phyloP scores from a whole-genome alignment of 2,797 vertebrate genomes.

The Distichodus sexfasciatus region DNA sequence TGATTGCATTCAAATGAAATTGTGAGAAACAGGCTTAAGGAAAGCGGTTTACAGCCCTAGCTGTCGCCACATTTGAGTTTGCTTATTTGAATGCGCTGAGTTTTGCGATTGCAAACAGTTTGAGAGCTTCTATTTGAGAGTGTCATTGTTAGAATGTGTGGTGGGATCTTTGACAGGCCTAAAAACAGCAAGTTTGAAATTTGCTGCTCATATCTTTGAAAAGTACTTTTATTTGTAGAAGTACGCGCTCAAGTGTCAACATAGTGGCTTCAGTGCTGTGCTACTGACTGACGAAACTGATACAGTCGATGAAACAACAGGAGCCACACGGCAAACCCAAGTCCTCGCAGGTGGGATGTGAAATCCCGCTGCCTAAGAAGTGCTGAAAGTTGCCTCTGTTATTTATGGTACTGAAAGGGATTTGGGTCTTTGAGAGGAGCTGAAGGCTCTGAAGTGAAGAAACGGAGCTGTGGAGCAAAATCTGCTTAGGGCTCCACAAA shows the following conservation, averaged over 20 bases:
- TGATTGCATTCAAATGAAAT: too few relatives aligned
- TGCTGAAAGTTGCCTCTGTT: constrained; percentile 2
- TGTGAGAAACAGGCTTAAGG: too few relatives aligned
- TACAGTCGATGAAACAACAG: constrained; percentile 7
- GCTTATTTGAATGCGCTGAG: too few relatives aligned
- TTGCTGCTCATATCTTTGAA: neutral
- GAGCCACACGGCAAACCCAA: neutral
- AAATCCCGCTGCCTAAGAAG: neutral
- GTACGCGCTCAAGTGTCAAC: neutral
- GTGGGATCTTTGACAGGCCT: neutral
- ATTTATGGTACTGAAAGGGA: constrained; percentile 14
- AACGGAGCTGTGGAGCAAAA: neutral
- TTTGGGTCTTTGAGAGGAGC: constrained; percentile 15
- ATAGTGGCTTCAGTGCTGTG: neutral
- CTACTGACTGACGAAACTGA: neutral
- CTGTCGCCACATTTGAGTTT: too few relatives aligned
- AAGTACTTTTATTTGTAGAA: neutral
- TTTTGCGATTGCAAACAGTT: too few relatives aligned
- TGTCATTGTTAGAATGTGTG: neutral
- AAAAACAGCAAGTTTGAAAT: neutral
- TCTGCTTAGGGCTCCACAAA: constrained; percentile 3
- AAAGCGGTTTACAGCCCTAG: too few relatives aligned
- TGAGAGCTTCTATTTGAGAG: neutral
- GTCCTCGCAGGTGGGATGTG: neutral
- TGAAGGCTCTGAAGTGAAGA: neutral